These are phyloP conservation scores for Casuarius casuarius DNA, from an alignment of 2,113 vertebrate genomes.

Conservation along the genomic window DNA sequence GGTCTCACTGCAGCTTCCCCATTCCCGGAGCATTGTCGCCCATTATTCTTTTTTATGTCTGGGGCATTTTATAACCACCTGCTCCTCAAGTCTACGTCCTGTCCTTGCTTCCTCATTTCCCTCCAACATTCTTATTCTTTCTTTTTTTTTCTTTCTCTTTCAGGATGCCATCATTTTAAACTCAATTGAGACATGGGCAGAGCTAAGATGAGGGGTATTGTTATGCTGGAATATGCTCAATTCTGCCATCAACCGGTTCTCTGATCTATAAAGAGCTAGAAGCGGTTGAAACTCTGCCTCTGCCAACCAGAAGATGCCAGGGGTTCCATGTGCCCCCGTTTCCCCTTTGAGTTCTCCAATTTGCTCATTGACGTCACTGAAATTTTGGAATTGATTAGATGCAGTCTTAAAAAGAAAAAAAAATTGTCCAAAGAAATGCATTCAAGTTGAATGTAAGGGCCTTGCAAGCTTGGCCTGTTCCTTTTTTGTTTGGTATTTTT, in stretches of 20 bases:
- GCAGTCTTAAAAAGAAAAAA: constrained; percentile 28
- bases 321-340: constrained; percentile 35
- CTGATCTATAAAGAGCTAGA: constrained; percentile 63
- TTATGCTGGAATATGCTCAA: constrained; percentile 68
- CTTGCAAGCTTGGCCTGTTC: constrained; percentile 58
- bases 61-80: neutral
- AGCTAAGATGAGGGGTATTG: constrained; percentile 71
- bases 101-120: constrained; percentile 45
- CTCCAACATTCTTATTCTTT: constrained; percentile 62
- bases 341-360: constrained; percentile 54
- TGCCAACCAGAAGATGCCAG: constrained; percentile 65
- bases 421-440: constrained; percentile 57
- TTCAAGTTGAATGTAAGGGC: constrained; percentile 60
- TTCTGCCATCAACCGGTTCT: constrained; percentile 70
- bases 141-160: constrained; percentile 68
- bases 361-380: constrained; percentile 54
- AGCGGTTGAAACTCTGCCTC: constrained; percentile 65
- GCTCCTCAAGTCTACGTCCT: constrained; percentile 8
- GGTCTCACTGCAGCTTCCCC: neutral
- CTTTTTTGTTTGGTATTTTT: constrained; percentile 49
- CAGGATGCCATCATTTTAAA: constrained; percentile 68
- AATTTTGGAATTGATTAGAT: constrained; percentile 64
- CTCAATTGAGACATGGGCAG: constrained; percentile 67
- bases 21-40: neutral
- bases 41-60: neutral